Base-by-base conservation (phyloP, 1,140 invertebrate genomes). In the Aleiodes sp. region DNA sequence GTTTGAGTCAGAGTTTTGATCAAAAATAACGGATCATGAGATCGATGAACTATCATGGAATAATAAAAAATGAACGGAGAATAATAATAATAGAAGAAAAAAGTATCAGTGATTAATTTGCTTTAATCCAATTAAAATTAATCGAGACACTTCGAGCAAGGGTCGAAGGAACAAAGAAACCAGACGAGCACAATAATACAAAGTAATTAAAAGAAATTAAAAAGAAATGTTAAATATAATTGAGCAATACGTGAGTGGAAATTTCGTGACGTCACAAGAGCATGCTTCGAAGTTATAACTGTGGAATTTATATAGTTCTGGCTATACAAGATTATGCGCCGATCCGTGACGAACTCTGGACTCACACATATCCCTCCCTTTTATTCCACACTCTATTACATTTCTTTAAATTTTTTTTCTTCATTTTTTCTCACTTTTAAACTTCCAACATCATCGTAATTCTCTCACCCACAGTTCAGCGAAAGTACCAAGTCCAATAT, bases 261-360 rank as follows among this genome's bases (percentile, higher is more conserved):
- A 82, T 82, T 80, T 80, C 73, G 74, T 81, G 78, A 81, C 78
- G 75, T 78, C 72, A 78, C 73, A 16, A 10, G 41, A 43, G 19
- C 12, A 21, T 24, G 29, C 29, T 7, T 29, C 41, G 41, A 52
- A 65, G 31, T 16, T 29, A 56, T 31, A 57, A 59, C 14, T 59
- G 28, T 59, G 24, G 24, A 16, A 59, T 59, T 31, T 59, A 59
- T 59, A n/a, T 59, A 26, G 26, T 28, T 29, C n/a, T 28, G 14
- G 24, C 7, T 33, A 10, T 33, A 14, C 28, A n/a, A n/a, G 24
- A 59, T 29, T 59, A 59, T 65, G 61, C 62, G 24, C 46, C 28
- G 62, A 65, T 46, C 62, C 62, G 28, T 41, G 28, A 43, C 62
- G 62, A 65, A 43, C 62, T 65, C 21, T 65, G 62, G 62, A 65